phyloP scores from a whole-genome alignment of 2,797 vertebrate species.

The Crypturellus tataupa region DNA sequence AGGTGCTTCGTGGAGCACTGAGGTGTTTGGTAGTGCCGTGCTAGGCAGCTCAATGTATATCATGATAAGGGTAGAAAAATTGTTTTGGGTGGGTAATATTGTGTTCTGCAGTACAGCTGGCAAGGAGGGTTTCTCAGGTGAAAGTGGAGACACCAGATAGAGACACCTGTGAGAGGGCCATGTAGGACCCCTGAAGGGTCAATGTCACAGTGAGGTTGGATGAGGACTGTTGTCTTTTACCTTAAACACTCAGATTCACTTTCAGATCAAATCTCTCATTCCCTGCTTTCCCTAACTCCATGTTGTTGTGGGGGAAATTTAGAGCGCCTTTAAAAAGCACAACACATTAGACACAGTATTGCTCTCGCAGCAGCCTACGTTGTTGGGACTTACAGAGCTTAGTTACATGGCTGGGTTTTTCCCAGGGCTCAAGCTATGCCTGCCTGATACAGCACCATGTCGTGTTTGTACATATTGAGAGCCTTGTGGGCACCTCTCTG shows the following conservation, averaged over 20 bases:
- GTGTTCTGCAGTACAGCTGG: not conserved
- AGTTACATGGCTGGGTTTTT: not conserved
- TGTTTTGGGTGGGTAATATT: not conserved
- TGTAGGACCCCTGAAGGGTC: not conserved
- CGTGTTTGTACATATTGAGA: not conserved
- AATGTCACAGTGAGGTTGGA: not conserved
- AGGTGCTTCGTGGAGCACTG: not conserved
- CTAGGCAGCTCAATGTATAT: not conserved
- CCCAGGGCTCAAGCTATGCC: not conserved
- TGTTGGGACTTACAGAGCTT: not conserved
- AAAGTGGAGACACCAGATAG: not conserved
- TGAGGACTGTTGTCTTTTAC: not conserved
- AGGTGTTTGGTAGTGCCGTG: not conserved
- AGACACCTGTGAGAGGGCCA: not conserved
- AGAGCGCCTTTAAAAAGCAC: not conserved
- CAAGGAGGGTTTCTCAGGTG: fast-evolving
- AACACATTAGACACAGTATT: not conserved
- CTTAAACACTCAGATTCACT: not conserved
- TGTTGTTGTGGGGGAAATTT: not conserved
- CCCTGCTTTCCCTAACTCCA: not conserved
- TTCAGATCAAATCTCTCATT: not conserved
- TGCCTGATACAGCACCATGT: not conserved
- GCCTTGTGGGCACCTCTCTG: not conserved
- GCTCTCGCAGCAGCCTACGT: not conserved
- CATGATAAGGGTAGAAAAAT: not conserved